Evolutionary conservation across 1,140 invertebrate genomes (phyloP).

Genomic region (Musca vetustissima): DNA sequence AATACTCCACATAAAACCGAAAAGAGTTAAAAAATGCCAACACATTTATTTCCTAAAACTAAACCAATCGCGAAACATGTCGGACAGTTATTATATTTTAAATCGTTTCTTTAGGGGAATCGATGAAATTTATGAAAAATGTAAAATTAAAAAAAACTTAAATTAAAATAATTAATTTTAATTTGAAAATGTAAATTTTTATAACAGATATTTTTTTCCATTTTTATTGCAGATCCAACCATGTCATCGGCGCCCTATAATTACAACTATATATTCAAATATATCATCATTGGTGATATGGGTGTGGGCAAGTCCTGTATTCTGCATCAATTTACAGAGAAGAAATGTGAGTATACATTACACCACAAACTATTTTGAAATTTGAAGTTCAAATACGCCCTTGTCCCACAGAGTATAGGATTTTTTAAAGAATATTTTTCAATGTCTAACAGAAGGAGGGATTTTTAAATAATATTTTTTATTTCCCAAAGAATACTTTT

Average conservation of each 20-base stretch:
- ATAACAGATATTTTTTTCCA: constrained; percentile 2
- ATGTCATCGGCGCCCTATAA: constrained; percentile 96
- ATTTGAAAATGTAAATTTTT: not conserved
- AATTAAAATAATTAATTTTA: not conserved
- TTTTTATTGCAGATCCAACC: constrained; percentile 20
- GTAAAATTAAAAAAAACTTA: not conserved
- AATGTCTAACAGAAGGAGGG: no score
- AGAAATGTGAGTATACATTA: constrained; percentile 99
- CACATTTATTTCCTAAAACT: no score
- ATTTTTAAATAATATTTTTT: no score
- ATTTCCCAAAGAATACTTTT: no score
- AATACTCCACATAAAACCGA: no score
- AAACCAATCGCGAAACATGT: not conserved
- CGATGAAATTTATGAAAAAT: constrained; percentile 14
- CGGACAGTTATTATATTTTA: not conserved
- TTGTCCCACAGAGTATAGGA: no score
- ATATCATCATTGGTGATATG: constrained; percentile 99
- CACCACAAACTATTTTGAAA: no score
- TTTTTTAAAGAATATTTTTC: no score
- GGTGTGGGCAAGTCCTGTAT: constrained; percentile 98
- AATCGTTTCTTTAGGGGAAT: constrained; percentile 12
- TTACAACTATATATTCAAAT: constrained; percentile 99
- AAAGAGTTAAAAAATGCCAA: no score
- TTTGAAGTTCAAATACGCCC: no score
- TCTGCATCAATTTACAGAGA: constrained; percentile 99